Base-by-base conservation (phyloP, 2,888 invertebrate species). In the Lacanobia oleracea region DNA sequence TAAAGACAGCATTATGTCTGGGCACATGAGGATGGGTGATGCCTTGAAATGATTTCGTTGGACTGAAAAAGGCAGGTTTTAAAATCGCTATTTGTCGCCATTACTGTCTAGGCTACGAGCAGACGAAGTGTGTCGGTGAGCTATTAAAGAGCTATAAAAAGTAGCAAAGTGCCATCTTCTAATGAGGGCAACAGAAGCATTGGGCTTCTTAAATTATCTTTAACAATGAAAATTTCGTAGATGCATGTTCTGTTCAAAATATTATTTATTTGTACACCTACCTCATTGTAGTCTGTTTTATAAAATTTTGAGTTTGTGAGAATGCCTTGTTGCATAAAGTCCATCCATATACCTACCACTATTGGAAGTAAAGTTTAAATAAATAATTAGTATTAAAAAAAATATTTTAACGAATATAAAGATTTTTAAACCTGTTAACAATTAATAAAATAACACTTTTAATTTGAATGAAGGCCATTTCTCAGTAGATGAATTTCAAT, bases 21-120 rank as follows among this genome's bases (percentile, higher is more conserved):
- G 6, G 51, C 21, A 59, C 50, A 37, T 3, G 68, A 23, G 7
- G 21, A 37, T n/a, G 48, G 8, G 12, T 43, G 63, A 48, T 48
- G 57, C 37, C 27, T 63, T 4, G 27, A 57, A 72, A 72, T 76
- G 27, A 68, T 59, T 57, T 77, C 54, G 62, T 53, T 63, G 45
- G 18, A 27, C 14, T 53, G 9, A 45, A 74, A 61, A 45, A 63
- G 53, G 37, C 18, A 59, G 14, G 1, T 48, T 77, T 23, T 53
- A n/a, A 53, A 33, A 48, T 67, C 48, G 51, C 23, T 23, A 54
- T 66, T 75, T 40, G 37, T 63, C 45, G 33, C 40, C 68, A 54
- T 54, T 75, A 37, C 33, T 59, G 57, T 74, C 59, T 67, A 6
- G 4, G 8, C 0, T 45, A 16, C 9, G 0, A 37, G 59, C 16